phyloP scores from a whole-genome alignment of 2,888 invertebrate species.

The Lordiphosa fenestrarum region DNA sequence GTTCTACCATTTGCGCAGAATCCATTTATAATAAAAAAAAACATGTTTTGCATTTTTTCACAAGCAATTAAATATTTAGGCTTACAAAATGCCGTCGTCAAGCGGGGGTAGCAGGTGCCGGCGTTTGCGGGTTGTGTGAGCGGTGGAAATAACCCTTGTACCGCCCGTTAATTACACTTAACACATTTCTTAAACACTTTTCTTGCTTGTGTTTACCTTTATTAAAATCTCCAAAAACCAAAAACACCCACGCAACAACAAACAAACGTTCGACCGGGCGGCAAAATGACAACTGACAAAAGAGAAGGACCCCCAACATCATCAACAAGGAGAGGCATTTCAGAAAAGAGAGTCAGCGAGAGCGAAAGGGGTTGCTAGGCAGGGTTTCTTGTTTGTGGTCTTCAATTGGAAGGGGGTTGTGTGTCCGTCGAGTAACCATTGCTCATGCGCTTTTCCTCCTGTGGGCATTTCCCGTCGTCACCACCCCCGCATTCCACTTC shows the following conservation, averaged over 20 bases:
- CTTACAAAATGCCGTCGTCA: no score
- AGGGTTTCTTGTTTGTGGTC: slow-evolving; percentile 28
- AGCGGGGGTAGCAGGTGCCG: background rate
- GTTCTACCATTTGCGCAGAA: slow-evolving; percentile 56
- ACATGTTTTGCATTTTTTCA: slow-evolving; percentile 43
- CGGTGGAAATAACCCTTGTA: background rate
- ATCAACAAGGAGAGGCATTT: slow-evolving; percentile 16
- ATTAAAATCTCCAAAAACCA: slow-evolving; percentile 6
- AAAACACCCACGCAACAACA: slow-evolving; percentile 45
- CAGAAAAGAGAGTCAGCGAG: slow-evolving; percentile 10
- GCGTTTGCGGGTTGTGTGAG: background rate
- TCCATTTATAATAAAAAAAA: slow-evolving; percentile 29
- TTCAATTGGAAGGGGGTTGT: slow-evolving; percentile 9
- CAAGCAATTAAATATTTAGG: no score
- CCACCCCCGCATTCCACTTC: background rate
- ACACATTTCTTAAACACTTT: slow-evolving; percentile 4
- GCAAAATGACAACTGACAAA: slow-evolving; percentile 75
- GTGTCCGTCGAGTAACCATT: slow-evolving; percentile 5
- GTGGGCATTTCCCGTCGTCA: slow-evolving; percentile 46
- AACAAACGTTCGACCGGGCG: slow-evolving; percentile 72
- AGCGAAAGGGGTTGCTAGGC: slow-evolving; percentile 17
- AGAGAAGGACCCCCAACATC: slow-evolving; percentile 22
- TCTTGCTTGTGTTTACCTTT: slow-evolving; percentile 23
- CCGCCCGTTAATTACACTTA: slow-evolving; percentile 3
- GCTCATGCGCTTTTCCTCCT: slow-evolving; percentile 66